Evolutionary conservation across 2,888 invertebrate species (phyloP), one percentile per base, ranked within the genome.

Genomic region (Quadroppia sp.): DNA sequence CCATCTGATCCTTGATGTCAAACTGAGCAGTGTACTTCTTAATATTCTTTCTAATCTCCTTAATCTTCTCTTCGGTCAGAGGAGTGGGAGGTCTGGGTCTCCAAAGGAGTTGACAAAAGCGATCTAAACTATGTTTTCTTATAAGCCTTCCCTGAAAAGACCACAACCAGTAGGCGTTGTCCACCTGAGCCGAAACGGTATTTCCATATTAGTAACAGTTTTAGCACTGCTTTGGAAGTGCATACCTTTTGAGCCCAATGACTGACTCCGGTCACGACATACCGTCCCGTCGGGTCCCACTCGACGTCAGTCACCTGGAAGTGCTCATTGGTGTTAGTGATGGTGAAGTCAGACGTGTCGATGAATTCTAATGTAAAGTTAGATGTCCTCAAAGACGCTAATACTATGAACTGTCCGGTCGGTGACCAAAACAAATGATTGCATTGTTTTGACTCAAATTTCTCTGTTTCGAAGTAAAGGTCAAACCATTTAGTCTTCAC

Each of bases 271-370:
- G 97, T 95, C 72, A 92, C 91, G 17, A 99, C 94, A 81, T 94
- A 99, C 77, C 99, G 88, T 1, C 99, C 99, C 2, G 98, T 99
- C 1, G 99, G 98, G 84, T 99, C 99, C 99, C 99, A 99, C 82
- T 97, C 97, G 1, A 98, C 93, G 82, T 97, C 94, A 0, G 95
- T 94, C 81, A 91, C 90, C 83, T 85, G 84, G 83, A 92, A 96
- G 83, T 98, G 97, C 82, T 96, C 96, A 0, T 91, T 90, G 15
- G 90, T 89, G 80, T 91, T 91, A 91, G 95, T 95, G n/a, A 94
- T 88, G 7, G 94, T 89, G 82, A 95, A 96, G 81, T 98, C 97
- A 80, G 91, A 90, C 0, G 95, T 92, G 81, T 98, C 97, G 67
- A 97, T 89, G 82, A 97, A 98, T 83, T 97, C 96, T 78, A 98